These are phyloP conservation scores for Cyanoderma ruficeps DNA, from an alignment of 2,113 vertebrate species.

Conservation along the genomic window DNA sequence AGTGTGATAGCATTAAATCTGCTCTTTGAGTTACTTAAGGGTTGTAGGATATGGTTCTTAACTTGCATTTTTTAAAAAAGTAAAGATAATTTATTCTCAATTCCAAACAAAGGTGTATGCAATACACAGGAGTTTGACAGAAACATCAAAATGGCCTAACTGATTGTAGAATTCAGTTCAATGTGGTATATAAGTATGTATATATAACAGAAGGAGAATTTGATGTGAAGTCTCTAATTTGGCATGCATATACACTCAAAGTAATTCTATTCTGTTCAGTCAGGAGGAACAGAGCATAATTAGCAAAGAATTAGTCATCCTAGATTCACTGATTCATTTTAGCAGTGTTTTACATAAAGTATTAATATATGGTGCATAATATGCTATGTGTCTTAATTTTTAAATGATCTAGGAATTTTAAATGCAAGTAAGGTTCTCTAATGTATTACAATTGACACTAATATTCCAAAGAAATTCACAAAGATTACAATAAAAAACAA, in stretches of 20 bases:
- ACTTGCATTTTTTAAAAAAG: neutral
- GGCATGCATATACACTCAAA: neutral
- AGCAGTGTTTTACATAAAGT: constrained; percentile 20
- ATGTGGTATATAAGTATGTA: neutral
- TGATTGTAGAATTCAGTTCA: neutral
- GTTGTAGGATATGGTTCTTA: neutral
- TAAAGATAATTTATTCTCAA: neutral
- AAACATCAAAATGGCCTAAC: neutral
- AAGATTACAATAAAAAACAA: neutral
- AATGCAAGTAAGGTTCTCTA: neutral
- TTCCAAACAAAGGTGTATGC: neutral
- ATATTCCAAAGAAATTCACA: neutral
- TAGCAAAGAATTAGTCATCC: constrained; percentile 8
- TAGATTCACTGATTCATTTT: neutral
- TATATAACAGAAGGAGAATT: neutral
- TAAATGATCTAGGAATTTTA: neutral
- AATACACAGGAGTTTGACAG: neutral
- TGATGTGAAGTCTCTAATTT: neutral
- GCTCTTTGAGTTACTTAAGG: neutral
- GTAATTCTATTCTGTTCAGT: constrained; percentile 8
- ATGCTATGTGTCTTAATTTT: neutral
- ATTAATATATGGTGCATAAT: neutral
- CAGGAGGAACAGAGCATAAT: constrained; percentile 18
- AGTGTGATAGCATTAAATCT: neutral
- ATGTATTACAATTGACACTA: neutral